Base-by-base conservation (phyloP, 2,888 invertebrate genomes). In the Chesias legatella region DNA sequence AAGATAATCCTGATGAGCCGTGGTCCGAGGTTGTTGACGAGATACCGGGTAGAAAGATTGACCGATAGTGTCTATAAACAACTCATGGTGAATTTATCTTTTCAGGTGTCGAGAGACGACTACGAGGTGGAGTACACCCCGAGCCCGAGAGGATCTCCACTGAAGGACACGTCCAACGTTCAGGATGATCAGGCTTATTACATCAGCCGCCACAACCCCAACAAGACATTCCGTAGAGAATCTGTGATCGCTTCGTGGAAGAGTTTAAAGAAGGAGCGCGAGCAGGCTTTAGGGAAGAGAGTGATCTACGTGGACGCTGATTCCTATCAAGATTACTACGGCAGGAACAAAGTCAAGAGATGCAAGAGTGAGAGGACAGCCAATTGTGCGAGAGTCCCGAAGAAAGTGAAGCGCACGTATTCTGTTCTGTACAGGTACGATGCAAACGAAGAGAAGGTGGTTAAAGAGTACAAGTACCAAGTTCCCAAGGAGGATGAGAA, bases 241-340 rank as follows among this genome's bases (percentile, higher is more conserved):
- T 82, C 88, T 1, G 86, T 89, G 22, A 89, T 89, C 10, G 89
- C 89, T 13, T 88, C 88, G 0, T 89, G 89, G 89, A 88, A 81
- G 53, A 83, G 72, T 52, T 58, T 89, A 61, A 89, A 89, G 60
- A 86, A 88, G 44, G 89, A 89, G 48, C 70, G 89, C 4, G 89
- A 89, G 45, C 76, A 73, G 45, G 88, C 89, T 35, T 59, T 89
- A 23, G 89, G 89, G 0, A 88, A 88, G 55, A 65, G 83, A 6
- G 67, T 81, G 21, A 74, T 88, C 9, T 85, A 83, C 45, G 81
- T 88, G 0, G 83, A 85, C 34, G 82, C 84, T 17, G 81, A 84
- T 35, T 75, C 63, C 33, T 85, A 81, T 40, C 77, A 84, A 47
- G 88, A 88, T 46, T 88, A 75, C 53, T 86, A 85, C 38, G 88